phyloP scores from a whole-genome alignment of 2,797 vertebrate genomes.

The Trichosurus vulpecula region DNA sequence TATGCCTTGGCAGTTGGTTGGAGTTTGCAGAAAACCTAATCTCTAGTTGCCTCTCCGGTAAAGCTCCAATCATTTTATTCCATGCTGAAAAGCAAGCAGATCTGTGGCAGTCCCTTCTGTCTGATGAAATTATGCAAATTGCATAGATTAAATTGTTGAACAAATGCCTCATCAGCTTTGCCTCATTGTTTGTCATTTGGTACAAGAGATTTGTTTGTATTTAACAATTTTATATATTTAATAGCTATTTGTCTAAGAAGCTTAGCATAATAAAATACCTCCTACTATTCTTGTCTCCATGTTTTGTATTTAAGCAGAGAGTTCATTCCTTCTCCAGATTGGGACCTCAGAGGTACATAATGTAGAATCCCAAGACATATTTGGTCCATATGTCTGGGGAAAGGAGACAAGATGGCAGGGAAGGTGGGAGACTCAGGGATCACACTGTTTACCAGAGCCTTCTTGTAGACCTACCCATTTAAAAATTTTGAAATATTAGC shows the following conservation, averaged over 20 bases:
- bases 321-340: neutral
- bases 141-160: conserved; percentile 75
- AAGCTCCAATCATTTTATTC: conserved; percentile 39
- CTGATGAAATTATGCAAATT: conserved; percentile 78
- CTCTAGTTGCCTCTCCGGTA: conserved; percentile 73
- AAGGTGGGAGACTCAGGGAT: neutral
- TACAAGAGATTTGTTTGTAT: conserved; percentile 76
- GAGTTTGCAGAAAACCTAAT: conserved; percentile 67
- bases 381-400: neutral
- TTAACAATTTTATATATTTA: conserved; percentile 81
- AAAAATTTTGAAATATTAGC: neutral
- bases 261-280: conserved; percentile 78
- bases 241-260: conserved; percentile 78
- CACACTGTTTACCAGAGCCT: neutral
- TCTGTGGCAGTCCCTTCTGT: conserved; percentile 52
- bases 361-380: neutral
- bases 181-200: conserved; percentile 79
- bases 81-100: conserved; percentile 15
- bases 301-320: conserved; percentile 52
- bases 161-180: conserved; percentile 79
- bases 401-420: neutral
- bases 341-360: neutral
- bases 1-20: conserved; percentile 49
- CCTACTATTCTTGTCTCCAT: conserved; percentile 60
- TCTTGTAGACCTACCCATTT: neutral